These are phyloP conservation scores for Therioaphis trifolii DNA, from an alignment of 2,888 invertebrate genomes.

Conservation along the genomic window DNA sequence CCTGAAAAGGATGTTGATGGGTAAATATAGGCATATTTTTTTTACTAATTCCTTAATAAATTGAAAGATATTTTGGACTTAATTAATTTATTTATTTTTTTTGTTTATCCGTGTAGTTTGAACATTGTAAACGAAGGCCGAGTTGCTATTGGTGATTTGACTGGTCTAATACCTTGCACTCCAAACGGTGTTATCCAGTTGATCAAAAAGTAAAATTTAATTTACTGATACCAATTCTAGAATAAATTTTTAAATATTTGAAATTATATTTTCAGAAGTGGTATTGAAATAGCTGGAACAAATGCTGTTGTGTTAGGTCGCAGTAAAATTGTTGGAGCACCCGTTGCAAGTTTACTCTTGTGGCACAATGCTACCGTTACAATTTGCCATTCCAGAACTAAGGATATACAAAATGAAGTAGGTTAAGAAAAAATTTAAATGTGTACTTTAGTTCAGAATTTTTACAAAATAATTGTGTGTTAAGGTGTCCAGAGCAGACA, in stretches of 20 bases:
- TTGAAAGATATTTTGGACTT: constrained; percentile 49
- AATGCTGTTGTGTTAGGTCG: constrained; percentile 94
- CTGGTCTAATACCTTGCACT: constrained; percentile 94
- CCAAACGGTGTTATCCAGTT: constrained; percentile 95
- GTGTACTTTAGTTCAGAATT: background rate
- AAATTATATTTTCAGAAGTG: constrained; percentile 70
- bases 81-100: constrained; percentile 64
- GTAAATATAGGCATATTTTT: constrained; percentile 71
- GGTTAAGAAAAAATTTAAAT: no score
- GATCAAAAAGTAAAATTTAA: constrained; percentile 75
- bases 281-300: constrained; percentile 82
- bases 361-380: constrained; percentile 98
- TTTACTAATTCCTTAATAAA: background rate
- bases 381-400: constrained; percentile 94
- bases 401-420: constrained; percentile 81
- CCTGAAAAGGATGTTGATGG: constrained; percentile 96
- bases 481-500: constrained; percentile 85
- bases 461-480: constrained; percentile 12
- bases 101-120: constrained; percentile 72
- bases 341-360: constrained; percentile 91
- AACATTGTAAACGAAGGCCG: constrained; percentile 94
- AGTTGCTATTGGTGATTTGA: constrained; percentile 87
- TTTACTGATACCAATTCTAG: background rate
- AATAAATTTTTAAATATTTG: background rate
- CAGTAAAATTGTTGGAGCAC: constrained; percentile 98